Evolutionary conservation across 2,797 vertebrate species (phyloP), one percentile per base, ranked within the genome.

Genomic region (Alca torda): DNA sequence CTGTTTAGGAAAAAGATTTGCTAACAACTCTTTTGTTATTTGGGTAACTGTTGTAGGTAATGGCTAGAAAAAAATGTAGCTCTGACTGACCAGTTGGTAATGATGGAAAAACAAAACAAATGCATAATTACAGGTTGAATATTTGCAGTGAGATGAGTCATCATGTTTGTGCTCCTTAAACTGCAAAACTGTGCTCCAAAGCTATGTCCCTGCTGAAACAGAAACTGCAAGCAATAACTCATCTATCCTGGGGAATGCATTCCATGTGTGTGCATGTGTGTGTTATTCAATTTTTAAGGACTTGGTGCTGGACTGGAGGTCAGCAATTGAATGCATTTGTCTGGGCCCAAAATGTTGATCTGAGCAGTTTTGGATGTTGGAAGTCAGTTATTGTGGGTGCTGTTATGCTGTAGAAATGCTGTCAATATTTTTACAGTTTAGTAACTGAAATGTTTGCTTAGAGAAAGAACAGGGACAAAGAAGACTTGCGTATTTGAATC

Each of bases 91-190:
- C 48, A 60, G 19, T 90, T 95, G 68, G 61, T 95, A 97, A 96
- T 67, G 46, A 95, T 87, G 51, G 69, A 87, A 95, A 84, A 92
- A 75, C 78, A 67, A 65, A 90, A 95, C 69, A 95, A 89, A 56
- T 61, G 74, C 45, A 60, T 72, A 56, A 67, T 81, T 93, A 67
- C 84, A 59, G 92, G 54, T 41, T 84, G 63, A 77, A 7, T 91
- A 60, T 90, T 93, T 13, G 89, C 82, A 79, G 68, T 95, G 92
- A 97, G 78, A 93, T 94, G 79, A 94, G 93, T 97, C 77, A 78
- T 86, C 30, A 48, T 75, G 46, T 90, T 92, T 95, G 10, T 76
- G 48, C 80, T 89, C 65, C 94, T 93, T 95, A 94, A 97, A 97
- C 48, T 74, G 60, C 53, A 59, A 87, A 94, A 78, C 41, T 39